Evolutionary conservation across 53 echinoderm and acorn worm genomes (phyloP).

Genomic region (Astropecten irregularis): DNA sequence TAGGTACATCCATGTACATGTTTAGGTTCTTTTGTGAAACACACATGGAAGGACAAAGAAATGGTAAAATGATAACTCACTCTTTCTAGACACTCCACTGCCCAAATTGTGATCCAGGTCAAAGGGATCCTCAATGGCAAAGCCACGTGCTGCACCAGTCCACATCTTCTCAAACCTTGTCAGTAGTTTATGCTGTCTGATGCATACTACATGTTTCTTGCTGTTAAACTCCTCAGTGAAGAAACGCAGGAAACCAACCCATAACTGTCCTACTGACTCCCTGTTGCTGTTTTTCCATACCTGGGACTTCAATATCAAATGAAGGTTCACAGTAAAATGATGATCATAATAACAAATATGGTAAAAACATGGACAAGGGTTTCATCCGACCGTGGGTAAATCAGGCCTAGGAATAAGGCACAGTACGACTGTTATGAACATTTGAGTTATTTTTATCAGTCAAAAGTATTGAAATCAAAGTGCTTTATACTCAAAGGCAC

Average conservation of each 20-base stretch:
- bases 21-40: too few species aligned
- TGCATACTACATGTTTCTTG: conserved; percentile 86
- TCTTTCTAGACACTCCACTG: conserved; percentile 88
- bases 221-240: conserved; percentile 90
- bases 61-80: too few species aligned
- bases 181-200: conserved; percentile 72
- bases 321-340: conserved; percentile 2
- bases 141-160: conserved; percentile 72
- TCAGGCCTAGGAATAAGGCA: too few species aligned
- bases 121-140: conserved; percentile 95
- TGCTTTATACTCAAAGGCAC: too few species aligned
- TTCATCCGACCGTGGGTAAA: too few species aligned
- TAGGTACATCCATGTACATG: too few species aligned
- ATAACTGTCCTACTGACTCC: conserved; percentile 75
- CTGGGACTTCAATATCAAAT: conserved; percentile 27
- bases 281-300: conserved; percentile 77
- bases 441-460: too few species aligned
- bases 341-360: background rate
- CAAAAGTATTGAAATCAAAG: too few species aligned
- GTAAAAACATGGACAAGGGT: too few species aligned
- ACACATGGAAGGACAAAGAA: too few species aligned
- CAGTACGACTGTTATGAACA: too few species aligned
- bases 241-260: conserved; percentile 89
- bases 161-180: conserved; percentile 97
- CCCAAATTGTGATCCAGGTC: conserved; percentile 95